Conservation (phyloP, 2,797 vertebrate genomes). For the Betta splendens region DNA sequence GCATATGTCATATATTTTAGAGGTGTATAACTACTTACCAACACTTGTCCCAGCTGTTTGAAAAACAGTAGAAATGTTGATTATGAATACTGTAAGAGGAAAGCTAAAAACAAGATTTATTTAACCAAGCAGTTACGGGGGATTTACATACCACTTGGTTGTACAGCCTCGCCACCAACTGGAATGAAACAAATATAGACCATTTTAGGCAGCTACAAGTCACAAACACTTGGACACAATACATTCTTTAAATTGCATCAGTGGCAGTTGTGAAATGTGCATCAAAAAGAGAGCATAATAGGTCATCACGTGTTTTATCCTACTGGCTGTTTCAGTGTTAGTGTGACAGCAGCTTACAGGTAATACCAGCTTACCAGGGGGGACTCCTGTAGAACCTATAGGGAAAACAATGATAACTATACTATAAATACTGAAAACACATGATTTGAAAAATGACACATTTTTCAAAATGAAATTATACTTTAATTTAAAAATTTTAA, state of each 20-base stretch:
- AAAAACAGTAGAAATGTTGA: constrained; percentile 32
- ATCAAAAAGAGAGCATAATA: too few species aligned
- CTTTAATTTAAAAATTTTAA: too few species aligned
- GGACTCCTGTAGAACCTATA: constrained; percentile 46
- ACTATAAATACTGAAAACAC: background rate
- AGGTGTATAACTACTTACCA: constrained; percentile 38
- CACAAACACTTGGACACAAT: too few species aligned
- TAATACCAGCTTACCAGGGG: constrained; percentile 38
- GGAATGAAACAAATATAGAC: constrained; percentile 32
- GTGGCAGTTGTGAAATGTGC: constrained; percentile 45
- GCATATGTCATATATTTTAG: background rate
- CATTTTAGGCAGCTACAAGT: background rate
- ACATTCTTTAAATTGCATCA: too few species aligned
- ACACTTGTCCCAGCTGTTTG: constrained; percentile 42
- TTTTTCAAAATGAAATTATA: too few species aligned
- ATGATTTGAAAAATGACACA: too few species aligned
- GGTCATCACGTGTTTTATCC: too few species aligned
- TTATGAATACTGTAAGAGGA: too few species aligned
- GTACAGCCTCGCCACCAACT: constrained; percentile 46
- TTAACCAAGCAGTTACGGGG: background rate
- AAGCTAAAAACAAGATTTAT: background rate
- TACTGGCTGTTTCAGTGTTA: background rate
- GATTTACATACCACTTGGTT: constrained; percentile 56
- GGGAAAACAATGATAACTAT: constrained; percentile 4
- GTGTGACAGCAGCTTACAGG: too few species aligned